Evolutionary conservation across 2,113 vertebrate species (phyloP).

Genomic region (Osmerus mordax): DNA sequence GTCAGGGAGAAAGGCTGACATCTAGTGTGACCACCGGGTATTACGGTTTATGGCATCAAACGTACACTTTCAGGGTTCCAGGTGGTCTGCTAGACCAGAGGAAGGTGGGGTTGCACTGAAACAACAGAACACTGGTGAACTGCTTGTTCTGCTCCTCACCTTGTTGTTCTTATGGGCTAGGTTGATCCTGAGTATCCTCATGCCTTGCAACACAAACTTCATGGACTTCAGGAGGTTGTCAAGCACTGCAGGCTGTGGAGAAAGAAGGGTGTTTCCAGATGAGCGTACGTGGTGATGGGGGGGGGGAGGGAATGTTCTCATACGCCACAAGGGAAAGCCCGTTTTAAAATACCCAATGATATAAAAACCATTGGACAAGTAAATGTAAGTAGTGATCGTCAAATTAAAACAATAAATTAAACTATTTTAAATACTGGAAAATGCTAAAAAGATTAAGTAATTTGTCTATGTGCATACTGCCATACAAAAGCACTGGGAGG

Average conservation of each 20-base stretch:
- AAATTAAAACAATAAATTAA: too few species aligned
- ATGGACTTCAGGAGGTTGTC: constrained; percentile 77
- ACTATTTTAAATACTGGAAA: too few species aligned
- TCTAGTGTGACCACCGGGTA: constrained; percentile 35
- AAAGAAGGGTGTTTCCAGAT: not conserved
- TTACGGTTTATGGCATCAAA: constrained; percentile 15
- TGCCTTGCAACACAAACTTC: constrained; percentile 76
- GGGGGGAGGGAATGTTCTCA: too few species aligned
- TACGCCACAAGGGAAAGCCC: too few species aligned
- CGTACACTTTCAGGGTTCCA: not conserved
- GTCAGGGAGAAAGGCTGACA: constrained; percentile 36
- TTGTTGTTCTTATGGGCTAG: constrained; percentile 72
- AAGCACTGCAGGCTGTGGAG: constrained; percentile 65
- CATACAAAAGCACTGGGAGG: too few species aligned
- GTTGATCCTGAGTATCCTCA: constrained; percentile 74
- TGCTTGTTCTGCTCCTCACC: constrained; percentile 41
- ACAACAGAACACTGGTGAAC: not conserved
- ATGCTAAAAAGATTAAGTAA: too few species aligned
- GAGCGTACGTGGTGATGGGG: not conserved
- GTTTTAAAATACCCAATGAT: too few species aligned
- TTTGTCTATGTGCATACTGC: too few species aligned
- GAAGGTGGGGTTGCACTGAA: not conserved
- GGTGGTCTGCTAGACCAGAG: not conserved
- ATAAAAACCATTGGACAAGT: too few species aligned
- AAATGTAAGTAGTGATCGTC: too few species aligned